Percentiles rank a stretch among this genome's conserved stretches.
Conservation (phyloP, 2,113 vertebrate species). For the Spheniscus mendiculus region DNA sequence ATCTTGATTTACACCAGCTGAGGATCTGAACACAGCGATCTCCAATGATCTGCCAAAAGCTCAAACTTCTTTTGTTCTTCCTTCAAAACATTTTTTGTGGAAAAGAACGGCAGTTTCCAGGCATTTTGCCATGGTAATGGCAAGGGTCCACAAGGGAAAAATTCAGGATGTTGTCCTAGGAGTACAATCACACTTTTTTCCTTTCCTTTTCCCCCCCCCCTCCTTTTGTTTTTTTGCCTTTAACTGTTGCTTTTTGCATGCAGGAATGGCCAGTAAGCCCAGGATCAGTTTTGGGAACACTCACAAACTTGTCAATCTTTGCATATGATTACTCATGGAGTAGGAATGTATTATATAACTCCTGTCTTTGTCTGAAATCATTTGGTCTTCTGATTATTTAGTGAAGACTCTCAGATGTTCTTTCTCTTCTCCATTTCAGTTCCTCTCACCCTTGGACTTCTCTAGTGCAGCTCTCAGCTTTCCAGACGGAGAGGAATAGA, state of each 20-base stretch:
- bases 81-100: conserved; percentile 54
- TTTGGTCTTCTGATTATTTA: not conserved
- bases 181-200: conserved; percentile 2
- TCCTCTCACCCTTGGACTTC: conserved; percentile 9
- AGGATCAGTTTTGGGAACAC: not conserved
- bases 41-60: conserved; percentile 45
- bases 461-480: not conserved
- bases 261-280: not conserved
- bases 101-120: conserved; percentile 55
- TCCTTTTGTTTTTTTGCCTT: not conserved
- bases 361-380: conserved; percentile 19
- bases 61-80: conserved; percentile 62
- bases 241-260: not conserved
- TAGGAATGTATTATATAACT: conserved; percentile 47
- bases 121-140: conserved; percentile 59
- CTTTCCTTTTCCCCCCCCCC: fast-evolving
- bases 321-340: conserved; percentile 31
- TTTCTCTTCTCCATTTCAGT: conserved; percentile 2
- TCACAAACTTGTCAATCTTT: conserved; percentile 45
- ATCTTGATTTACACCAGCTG: conserved; percentile 58
- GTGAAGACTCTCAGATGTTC: conserved; percentile 30
- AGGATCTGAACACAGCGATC: conserved; percentile 32
- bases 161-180: conserved; percentile 40
- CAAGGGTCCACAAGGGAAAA: conserved; percentile 40
- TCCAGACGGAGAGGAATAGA: not conserved